These are phyloP conservation scores for Bombus balteatus DNA, from an alignment of 1,140 invertebrate species.

Conservation along the genomic window DNA sequence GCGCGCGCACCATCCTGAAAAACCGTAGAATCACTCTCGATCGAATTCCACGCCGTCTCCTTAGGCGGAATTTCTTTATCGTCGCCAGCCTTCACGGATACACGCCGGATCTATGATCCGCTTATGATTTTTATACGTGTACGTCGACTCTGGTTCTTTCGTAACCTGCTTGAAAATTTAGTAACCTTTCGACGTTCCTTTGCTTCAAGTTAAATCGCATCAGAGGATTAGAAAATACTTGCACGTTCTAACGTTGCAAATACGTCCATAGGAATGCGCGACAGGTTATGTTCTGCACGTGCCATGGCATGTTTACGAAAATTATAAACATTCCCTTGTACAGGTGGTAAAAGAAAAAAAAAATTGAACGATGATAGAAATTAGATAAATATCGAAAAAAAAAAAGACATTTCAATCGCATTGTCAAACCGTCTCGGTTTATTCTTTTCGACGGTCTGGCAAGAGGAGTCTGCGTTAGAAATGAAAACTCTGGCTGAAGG, in stretches of 20 bases:
- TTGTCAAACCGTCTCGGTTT: rapidly evolving
- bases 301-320: too few species aligned
- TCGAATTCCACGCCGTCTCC: constrained; percentile 53
- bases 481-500: background rate
- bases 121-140: background rate
- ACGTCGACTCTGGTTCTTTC: rapidly evolving
- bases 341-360: rapidly evolving
- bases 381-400: background rate
- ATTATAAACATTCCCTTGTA: too few species aligned
- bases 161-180: background rate
- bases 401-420: rapidly evolving
- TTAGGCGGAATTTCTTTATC: constrained; percentile 46
- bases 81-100: background rate
- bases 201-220: too few species aligned
- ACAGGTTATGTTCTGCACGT: rapidly evolving
- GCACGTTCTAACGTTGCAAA: too few species aligned
- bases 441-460: background rate
- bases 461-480: rapidly evolving
- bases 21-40: constrained; percentile 40
- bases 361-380: background rate
- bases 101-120: background rate
- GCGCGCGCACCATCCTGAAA: constrained; percentile 34
- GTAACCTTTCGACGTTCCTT: too few species aligned
- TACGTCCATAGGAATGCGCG: too few species aligned
- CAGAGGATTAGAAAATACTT: too few species aligned